phyloP scores from a whole-genome alignment of 2,888 invertebrate genomes.

The Athalia circularis region DNA sequence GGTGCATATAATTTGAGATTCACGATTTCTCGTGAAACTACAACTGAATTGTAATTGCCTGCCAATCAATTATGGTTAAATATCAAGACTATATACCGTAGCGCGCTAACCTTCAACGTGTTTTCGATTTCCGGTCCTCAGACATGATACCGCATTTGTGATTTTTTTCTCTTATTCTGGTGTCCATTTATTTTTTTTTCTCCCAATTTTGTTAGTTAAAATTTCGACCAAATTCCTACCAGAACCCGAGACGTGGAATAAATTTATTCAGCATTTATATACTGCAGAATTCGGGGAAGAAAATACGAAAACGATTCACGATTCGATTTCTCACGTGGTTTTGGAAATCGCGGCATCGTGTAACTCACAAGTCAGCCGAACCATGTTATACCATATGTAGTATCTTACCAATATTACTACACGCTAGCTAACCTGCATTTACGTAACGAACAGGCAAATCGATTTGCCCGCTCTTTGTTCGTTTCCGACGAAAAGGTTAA shows the following conservation, averaged over 20 bases:
- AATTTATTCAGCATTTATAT: neutral
- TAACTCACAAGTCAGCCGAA: neutral
- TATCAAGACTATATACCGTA: conserved; percentile 59
- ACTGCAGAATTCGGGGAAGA: neutral
- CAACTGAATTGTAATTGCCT: conserved; percentile 66
- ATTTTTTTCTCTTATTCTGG: neutral
- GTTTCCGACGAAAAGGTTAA: conserved; percentile 26
- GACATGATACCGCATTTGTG: neutral
- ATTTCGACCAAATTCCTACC: neutral
- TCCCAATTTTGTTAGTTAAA: neutral
- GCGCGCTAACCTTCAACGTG: conserved; percentile 3
- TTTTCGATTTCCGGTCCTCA: conserved; percentile 5
- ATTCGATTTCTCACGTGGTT: conserved; percentile 6
- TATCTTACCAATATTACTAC: neutral
- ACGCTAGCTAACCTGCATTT: conserved; percentile 1
- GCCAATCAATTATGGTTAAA: conserved; percentile 70
- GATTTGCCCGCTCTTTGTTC: conserved; percentile 41
- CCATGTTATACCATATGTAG: neutral
- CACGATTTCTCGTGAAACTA: conserved; percentile 61
- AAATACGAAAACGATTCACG: neutral
- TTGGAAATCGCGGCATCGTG: conserved; percentile 16
- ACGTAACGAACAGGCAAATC: conserved; percentile 34
- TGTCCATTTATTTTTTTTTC: neutral
- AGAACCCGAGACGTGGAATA: neutral
- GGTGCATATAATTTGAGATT: conserved; percentile 15